These are phyloP conservation scores for Phoxinus phoxinus DNA, from an alignment of 2,113 vertebrate species.

Conservation along the genomic window DNA sequence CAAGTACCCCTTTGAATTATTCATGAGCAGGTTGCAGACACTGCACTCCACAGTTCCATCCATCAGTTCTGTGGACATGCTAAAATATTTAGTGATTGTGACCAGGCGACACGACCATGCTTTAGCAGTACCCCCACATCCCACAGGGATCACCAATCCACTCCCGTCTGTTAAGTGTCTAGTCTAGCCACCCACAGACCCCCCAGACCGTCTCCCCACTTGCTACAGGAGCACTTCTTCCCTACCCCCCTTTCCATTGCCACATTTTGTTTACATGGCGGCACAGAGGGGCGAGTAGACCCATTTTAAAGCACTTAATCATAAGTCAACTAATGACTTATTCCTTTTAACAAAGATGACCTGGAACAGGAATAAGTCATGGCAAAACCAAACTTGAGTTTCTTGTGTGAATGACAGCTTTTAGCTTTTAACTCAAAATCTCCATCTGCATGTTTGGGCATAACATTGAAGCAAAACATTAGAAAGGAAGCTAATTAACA, in stretches of 20 bases:
- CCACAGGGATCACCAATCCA: not conserved
- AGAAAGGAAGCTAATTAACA: slow-evolving; percentile 74
- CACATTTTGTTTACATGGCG: slow-evolving; percentile 40
- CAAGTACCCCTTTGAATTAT: slow-evolving; percentile 60
- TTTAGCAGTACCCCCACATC: slow-evolving; percentile 3
- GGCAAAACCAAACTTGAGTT: slow-evolving; percentile 21
- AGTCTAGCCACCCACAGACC: slow-evolving; percentile 35
- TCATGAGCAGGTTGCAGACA: slow-evolving; percentile 19
- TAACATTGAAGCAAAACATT: slow-evolving; percentile 67
- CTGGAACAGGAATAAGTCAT: too few species aligned
- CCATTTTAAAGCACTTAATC: not conserved
- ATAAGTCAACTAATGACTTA: not conserved
- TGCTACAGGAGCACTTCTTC: not conserved
- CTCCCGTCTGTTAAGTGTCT: slow-evolving; percentile 24
- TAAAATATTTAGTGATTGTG: slow-evolving; percentile 61
- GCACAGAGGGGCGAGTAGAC: not conserved
- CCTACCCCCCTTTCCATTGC: not conserved
- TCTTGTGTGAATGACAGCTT: slow-evolving; percentile 67
- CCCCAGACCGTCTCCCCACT: not conserved
- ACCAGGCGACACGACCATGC: slow-evolving; percentile 39
- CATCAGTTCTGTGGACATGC: slow-evolving; percentile 49
- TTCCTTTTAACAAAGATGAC: slow-evolving; percentile 22
- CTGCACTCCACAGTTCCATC: slow-evolving; percentile 30
- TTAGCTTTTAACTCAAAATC: slow-evolving; percentile 57
- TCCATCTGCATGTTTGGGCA: slow-evolving; percentile 62